These are phyloP conservation scores for Stictocephala bisonia DNA, from an alignment of 2,888 invertebrate genomes.

Conservation along the genomic window DNA sequence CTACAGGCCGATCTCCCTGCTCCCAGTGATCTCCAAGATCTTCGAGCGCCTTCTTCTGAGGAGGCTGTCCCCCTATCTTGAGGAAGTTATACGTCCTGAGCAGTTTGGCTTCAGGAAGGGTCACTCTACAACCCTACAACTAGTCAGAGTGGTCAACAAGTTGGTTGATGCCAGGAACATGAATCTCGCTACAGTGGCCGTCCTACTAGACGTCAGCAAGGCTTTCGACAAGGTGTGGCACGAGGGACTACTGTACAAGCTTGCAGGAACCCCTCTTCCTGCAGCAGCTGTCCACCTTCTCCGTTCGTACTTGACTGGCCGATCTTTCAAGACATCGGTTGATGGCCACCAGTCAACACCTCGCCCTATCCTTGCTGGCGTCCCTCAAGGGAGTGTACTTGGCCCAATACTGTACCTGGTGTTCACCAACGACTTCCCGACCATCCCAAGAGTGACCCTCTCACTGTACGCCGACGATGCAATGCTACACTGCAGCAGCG, in stretches of 20 bases:
- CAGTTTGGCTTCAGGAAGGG: conserved; percentile 60
- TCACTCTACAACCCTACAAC: conserved; percentile 60
- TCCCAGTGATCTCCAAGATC: conserved; percentile 56
- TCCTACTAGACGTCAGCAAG: conserved; percentile 61
- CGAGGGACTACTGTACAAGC: conserved; percentile 58
- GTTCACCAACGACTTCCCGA: not conserved
- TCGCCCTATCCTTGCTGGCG: not conserved
- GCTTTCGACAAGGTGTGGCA: conserved; percentile 62
- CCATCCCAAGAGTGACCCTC: not conserved
- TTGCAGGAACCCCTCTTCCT: conserved; percentile 47
- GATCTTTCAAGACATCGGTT: not conserved
- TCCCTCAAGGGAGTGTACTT: not conserved
- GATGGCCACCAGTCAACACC: not conserved
- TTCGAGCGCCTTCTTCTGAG: conserved; percentile 55
- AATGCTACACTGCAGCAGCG: not conserved
- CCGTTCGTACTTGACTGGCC: not conserved
- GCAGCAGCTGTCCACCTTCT: not conserved
- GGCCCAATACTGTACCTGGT: not conserved
- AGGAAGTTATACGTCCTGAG: conserved; percentile 47
- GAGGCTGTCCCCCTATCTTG: conserved; percentile 51
- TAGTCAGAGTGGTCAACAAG: not conserved
- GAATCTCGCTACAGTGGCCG: conserved; percentile 29
- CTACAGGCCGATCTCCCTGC: conserved; percentile 54
- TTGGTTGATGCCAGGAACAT: not conserved
- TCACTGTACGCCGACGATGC: conserved; percentile 15